Conservation (phyloP, 1,140 invertebrate species). For the Galleria mellonella region DNA sequence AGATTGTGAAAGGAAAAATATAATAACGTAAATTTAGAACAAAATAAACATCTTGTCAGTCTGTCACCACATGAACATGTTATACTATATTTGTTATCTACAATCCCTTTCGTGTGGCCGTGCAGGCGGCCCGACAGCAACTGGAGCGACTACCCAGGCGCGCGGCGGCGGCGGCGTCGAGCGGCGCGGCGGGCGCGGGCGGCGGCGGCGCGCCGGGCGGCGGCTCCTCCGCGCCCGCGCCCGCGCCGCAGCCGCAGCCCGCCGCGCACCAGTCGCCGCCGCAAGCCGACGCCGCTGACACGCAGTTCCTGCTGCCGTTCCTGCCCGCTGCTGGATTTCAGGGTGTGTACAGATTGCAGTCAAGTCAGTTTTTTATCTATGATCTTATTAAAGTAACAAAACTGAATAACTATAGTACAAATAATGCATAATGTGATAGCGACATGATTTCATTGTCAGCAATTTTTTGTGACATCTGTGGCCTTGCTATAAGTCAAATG, state of each 20-base stretch:
- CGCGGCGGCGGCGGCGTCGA: slow-evolving; percentile 60
- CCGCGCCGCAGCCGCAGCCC: slow-evolving; percentile 26
- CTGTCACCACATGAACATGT: too few species aligned
- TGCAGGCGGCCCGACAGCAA: slow-evolving; percentile 86
- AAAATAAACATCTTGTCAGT: too few species aligned
- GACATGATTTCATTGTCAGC: too few species aligned
- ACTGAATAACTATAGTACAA: too few species aligned
- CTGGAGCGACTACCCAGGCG: slow-evolving; percentile 89
- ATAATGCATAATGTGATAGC: too few species aligned
- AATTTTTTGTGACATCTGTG: too few species aligned
- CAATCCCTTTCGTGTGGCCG: too few species aligned
- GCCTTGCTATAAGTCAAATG: too few species aligned
- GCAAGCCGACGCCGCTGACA: slow-evolving; percentile 32
- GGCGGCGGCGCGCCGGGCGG: slow-evolving; percentile 88
- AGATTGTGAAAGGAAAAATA: too few species aligned
- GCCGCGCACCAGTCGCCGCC: slow-evolving; percentile 13
- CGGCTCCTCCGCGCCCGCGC: slow-evolving; percentile 35
- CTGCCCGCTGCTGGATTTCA: slow-evolving; percentile 51
- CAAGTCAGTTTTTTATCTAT: not conserved
- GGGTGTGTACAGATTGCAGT: slow-evolving; percentile 15
- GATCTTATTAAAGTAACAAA: too few species aligned
- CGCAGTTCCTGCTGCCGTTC: slow-evolving; percentile 27
- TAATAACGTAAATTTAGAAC: too few species aligned
- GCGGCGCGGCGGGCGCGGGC: slow-evolving; percentile 78
- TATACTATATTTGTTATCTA: too few species aligned